Evolutionary conservation across 2,888 invertebrate genomes (phyloP).

Genomic region (Cecidostiba fungosa): DNA sequence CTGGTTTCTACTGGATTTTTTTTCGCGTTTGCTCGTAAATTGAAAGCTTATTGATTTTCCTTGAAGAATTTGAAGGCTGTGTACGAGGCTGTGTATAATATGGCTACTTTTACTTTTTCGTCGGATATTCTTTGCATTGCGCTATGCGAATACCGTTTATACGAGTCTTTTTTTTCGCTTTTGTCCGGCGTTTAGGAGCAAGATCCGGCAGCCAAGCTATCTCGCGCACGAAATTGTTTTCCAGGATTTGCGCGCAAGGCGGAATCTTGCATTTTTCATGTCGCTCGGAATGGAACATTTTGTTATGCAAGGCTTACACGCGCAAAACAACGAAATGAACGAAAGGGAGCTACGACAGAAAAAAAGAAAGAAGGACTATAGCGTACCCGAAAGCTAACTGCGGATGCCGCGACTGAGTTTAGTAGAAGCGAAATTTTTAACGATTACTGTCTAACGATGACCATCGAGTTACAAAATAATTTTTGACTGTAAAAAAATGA

Average conservation of each 20-base stretch:
- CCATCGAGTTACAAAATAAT: too few species aligned
- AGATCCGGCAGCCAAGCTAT: neutral
- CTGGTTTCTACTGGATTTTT: neutral
- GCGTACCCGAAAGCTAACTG: neutral
- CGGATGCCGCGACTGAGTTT: neutral
- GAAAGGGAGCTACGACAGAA: neutral
- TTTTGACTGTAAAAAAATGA: too few species aligned
- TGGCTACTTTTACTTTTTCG: too few species aligned
- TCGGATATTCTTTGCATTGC: neutral
- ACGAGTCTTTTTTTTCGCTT: neutral
- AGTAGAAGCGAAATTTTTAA: neutral
- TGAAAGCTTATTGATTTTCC: too few species aligned
- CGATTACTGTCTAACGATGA: too few species aligned
- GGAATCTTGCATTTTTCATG: constrained; percentile 58
- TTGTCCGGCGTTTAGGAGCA: neutral
- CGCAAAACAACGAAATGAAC: neutral
- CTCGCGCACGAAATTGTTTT: constrained; percentile 48
- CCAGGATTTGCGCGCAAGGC: constrained; percentile 43
- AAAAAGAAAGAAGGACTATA: neutral
- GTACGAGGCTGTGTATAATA: too few species aligned
- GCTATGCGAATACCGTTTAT: too few species aligned
- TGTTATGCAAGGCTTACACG: constrained; percentile 55
- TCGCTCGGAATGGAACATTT: constrained; percentile 54
- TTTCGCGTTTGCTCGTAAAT: too few species aligned
- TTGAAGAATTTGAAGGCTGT: too few species aligned